phyloP scores from a whole-genome alignment of 2,797 vertebrate genomes.

The Phylloscopus collybita region DNA sequence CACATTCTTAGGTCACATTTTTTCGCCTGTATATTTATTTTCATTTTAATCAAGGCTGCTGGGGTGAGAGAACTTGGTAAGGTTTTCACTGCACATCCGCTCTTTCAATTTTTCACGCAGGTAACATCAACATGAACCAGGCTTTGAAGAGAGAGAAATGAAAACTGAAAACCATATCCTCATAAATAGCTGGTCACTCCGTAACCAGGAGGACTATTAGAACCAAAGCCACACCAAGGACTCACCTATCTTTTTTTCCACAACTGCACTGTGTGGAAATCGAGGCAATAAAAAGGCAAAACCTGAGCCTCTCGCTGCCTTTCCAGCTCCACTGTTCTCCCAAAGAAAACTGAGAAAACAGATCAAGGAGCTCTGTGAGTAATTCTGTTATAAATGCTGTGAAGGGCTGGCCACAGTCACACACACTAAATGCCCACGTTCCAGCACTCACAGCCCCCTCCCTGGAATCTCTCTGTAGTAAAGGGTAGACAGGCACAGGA shows the following conservation, averaged over 20 bases:
- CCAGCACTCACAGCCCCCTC: not conserved
- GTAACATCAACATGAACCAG: not conserved
- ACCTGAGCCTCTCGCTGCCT: not conserved
- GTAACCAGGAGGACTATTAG: not conserved
- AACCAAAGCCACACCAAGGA: not conserved
- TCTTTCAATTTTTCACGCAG: not conserved
- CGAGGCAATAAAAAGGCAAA: not conserved
- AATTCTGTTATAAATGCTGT: not conserved
- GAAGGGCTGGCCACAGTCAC: not conserved
- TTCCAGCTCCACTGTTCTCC: not conserved
- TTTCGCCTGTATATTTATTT: conserved; percentile 21
- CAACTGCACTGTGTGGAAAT: not conserved
- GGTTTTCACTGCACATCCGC: not conserved
- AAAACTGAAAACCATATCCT: not conserved
- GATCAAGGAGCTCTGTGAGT: not conserved
- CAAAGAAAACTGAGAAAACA: not conserved
- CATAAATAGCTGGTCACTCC: not conserved
- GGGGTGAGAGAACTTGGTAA: not conserved
- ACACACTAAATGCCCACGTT: not conserved
- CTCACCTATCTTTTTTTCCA: not conserved
- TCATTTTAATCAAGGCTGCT: not conserved
- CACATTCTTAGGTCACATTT: not conserved
- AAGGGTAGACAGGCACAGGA: no score
- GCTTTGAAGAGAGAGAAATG: not conserved
- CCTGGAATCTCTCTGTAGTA: not conserved